Base-by-base conservation (phyloP, 2,797 vertebrate genomes). In the Oryzias sinensis region DNA sequence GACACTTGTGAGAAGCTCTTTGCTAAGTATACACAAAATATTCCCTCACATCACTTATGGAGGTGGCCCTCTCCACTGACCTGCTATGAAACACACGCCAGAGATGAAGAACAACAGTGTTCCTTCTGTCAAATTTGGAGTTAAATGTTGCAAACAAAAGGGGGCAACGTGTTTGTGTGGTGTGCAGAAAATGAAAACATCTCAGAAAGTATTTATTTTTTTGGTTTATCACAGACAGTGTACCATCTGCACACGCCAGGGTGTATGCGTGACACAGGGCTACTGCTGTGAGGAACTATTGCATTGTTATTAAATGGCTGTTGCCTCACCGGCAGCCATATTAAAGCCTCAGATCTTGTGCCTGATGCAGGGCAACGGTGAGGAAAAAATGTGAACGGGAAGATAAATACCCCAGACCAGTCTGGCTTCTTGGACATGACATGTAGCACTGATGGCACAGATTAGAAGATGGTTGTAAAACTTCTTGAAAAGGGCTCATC, bases 271-370 rank as follows among this genome's bases (percentile, higher is more conserved):
- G 81, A 90, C 87, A 90, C 87, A 48, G 79, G 82, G 77, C 78
- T 24, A 80, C 90, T 77, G 89, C 91, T 91, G 90, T 80, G 91
- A 90, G 83, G 77, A 84, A 87, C 87, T 89, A 87, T 90, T 84
- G 82, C 89, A 88, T 90, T 91, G 89, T 91, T 90, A 91, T 89
- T 91, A 90, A 90, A 88, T 87, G 86, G 87, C 82, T 85, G 74
- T 87, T 84, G 83, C 81, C 80, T 86, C 87, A 80, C 83, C 86
- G 85, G 88, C 87, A 87, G 84, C 82, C 88, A 88, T 90, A 89
- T 90, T 89, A 86, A 88, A 85, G 79, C 76, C 62, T 86, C 77
- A 86, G 84, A 88, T 87, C 80, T 74, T 77, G 54, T 72, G 86
- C 71, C 85, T 77, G 80, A 86, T 85, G 84, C 70, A 74, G 77